phyloP scores from a whole-genome alignment of 2,888 invertebrate species.

The Patella pellucida region DNA sequence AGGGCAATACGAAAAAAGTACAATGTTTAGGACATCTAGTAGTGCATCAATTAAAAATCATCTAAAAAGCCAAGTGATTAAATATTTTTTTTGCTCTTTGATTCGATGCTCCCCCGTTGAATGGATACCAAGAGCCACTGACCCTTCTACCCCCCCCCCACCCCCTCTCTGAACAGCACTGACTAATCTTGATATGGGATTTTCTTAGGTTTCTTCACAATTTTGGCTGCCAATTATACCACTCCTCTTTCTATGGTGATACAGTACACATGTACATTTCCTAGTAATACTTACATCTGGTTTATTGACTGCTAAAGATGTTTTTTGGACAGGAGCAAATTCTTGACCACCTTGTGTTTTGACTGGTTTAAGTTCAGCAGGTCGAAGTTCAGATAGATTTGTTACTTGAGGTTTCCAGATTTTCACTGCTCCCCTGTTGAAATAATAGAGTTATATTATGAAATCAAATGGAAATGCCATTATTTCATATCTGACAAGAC shows the following conservation, averaged over 20 bases:
- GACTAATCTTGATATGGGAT: too few relatives aligned
- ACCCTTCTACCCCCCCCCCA: too few relatives aligned
- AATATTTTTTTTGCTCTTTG: too few relatives aligned
- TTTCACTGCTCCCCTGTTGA: slow-evolving; percentile 81
- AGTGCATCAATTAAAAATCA: background rate
- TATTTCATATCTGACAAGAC: too few relatives aligned
- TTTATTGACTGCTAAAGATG: slow-evolving; percentile 60
- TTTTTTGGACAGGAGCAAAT: slow-evolving; percentile 59
- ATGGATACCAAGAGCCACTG: too few relatives aligned
- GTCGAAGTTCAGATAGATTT: slow-evolving; percentile 79
- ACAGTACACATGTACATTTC: too few relatives aligned
- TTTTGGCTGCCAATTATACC: too few relatives aligned
- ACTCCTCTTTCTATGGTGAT: too few relatives aligned
- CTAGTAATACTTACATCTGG: slow-evolving; percentile 43
- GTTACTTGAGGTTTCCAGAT: slow-evolving; percentile 93
- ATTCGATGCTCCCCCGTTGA: too few relatives aligned
- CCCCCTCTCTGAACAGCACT: too few relatives aligned
- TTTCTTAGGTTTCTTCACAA: too few relatives aligned
- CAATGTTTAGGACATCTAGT: slow-evolving; percentile 20
- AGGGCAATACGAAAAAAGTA: background rate
- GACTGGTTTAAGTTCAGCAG: slow-evolving; percentile 55
- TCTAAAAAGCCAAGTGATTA: background rate
- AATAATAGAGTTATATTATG: background rate
- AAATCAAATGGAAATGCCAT: too few relatives aligned
- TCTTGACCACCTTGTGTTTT: slow-evolving; percentile 58